phyloP scores from a whole-genome alignment of 2,797 vertebrate species.

The Chelon auratus region DNA sequence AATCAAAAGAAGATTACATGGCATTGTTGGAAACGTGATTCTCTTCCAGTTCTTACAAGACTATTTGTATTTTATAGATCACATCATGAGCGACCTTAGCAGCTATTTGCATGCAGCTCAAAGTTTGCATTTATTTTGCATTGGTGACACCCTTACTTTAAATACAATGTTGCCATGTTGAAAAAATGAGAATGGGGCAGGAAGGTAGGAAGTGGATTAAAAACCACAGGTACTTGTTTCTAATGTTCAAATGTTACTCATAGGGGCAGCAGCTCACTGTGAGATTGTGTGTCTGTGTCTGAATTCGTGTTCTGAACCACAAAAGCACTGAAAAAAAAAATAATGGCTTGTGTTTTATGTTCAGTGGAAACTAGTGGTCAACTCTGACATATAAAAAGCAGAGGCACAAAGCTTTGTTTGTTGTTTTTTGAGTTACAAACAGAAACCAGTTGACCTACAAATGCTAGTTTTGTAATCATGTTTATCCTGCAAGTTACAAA shows the following conservation, averaged over 20 bases:
- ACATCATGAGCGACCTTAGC: background rate
- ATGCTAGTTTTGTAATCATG: background rate
- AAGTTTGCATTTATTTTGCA: conserved; percentile 53
- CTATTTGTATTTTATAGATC: conserved; percentile 29
- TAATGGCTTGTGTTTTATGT: background rate
- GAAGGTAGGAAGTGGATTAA: background rate
- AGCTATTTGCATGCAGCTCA: conserved; percentile 48
- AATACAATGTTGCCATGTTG: conserved; percentile 6
- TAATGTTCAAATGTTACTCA: background rate
- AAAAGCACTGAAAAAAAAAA: background rate
- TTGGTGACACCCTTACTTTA: conserved; percentile 3
- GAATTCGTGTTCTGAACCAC: background rate
- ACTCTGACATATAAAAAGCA: background rate
- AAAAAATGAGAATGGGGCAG: background rate
- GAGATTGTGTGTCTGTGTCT: background rate
- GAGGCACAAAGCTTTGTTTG: no score
- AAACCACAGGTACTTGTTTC: background rate
- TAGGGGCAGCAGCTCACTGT: background rate
- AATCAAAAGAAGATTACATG: background rate
- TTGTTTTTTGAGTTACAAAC: background rate
- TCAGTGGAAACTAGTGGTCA: conserved; percentile 15
- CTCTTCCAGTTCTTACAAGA: background rate
- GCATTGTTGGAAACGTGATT: background rate
- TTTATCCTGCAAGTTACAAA: background rate
- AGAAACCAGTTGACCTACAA: background rate